phyloP scores from a whole-genome alignment of 2,888 invertebrate species.

The Stenoptilia bipunctidactyla region DNA sequence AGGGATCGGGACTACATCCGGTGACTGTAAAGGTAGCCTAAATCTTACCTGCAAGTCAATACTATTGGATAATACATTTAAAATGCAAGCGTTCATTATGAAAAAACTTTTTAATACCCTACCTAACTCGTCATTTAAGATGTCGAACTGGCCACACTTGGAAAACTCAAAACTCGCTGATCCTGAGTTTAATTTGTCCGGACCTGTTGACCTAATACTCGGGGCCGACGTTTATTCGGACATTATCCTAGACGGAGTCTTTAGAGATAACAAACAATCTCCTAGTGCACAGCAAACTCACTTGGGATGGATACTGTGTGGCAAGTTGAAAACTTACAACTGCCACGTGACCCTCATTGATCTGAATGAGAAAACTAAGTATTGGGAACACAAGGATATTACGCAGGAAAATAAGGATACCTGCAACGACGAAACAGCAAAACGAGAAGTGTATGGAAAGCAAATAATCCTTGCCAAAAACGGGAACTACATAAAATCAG shows the following conservation, averaged over 20 bases:
- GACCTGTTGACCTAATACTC: slow-evolving; percentile 3
- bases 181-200: slow-evolving; percentile 1
- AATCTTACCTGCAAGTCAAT: slow-evolving; percentile 1
- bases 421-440: no score
- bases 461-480: no score
- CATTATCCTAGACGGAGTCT: not conserved
- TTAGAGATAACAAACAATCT: not conserved
- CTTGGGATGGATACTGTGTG: not conserved
- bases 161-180: slow-evolving; percentile 4
- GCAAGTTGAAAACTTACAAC: not conserved
- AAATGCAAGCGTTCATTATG: slow-evolving; percentile 4
- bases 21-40: slow-evolving; percentile 3
- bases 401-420: no score
- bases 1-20: slow-evolving; percentile 2
- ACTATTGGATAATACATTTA: slow-evolving; percentile 3
- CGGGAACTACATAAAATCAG: no score
- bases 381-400: not conserved
- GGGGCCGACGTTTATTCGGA: slow-evolving; percentile 2
- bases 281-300: not conserved
- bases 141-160: not conserved
- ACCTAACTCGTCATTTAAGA: slow-evolving; percentile 3
- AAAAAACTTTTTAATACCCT: slow-evolving; percentile 4
- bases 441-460: no score
- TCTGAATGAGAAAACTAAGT: no score
- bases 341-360: not conserved